Evolutionary conservation across 1,140 invertebrate species (phyloP).

Genomic region (Diorhabda carinulata): DNA sequence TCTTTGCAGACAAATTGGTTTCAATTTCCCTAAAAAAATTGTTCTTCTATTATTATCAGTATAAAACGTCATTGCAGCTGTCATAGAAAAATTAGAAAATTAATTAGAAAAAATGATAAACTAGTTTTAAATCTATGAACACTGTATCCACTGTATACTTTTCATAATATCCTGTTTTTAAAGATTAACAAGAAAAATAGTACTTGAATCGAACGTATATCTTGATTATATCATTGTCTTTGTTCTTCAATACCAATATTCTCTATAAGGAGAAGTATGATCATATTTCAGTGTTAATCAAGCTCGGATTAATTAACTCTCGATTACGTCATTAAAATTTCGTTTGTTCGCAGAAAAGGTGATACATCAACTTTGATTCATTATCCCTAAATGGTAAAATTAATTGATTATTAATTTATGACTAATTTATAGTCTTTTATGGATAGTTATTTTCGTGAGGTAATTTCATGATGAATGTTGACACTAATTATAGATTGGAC

Average conservation of each 20-base stretch:
- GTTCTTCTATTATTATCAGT: no score
- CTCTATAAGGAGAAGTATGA: background rate
- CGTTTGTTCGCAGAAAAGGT: background rate
- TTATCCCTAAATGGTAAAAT: background rate
- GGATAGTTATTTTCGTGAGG: background rate
- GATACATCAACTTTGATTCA: background rate
- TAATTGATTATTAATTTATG: slow-evolving; percentile 1
- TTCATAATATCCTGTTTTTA: no score
- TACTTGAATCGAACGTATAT: background rate
- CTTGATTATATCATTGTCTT: background rate
- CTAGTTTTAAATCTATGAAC: no score
- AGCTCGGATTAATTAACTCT: background rate
- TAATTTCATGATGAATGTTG: no score
- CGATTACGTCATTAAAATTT: slow-evolving; percentile 3
- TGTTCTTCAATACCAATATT: background rate
- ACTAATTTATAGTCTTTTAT: background rate
- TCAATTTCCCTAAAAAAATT: no score
- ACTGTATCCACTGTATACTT: no score
- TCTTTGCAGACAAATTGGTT: no score
- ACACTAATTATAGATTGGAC: no score
- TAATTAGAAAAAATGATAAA: no score
- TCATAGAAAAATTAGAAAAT: no score
- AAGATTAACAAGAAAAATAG: no score
- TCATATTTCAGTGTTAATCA: background rate
- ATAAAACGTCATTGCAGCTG: no score